Evolutionary conservation across 1,140 invertebrate species (phyloP).

Genomic region (Bombus impatiens): DNA sequence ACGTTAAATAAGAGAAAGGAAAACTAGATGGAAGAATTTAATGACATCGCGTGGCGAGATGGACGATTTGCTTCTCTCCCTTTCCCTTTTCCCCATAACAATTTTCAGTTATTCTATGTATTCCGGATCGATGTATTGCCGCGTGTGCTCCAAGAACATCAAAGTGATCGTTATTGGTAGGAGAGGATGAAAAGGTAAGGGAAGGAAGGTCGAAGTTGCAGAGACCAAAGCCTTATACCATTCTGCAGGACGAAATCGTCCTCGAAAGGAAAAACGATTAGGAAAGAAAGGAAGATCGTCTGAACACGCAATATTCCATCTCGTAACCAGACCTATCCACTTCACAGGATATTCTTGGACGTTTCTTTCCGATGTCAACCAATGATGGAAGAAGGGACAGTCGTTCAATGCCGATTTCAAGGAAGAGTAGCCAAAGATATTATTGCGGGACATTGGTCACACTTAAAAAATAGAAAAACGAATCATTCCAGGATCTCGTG

Average conservation of each 20-base stretch:
- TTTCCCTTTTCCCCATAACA: slow-evolving; percentile 6
- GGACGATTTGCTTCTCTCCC: not conserved
- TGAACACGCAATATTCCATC: slow-evolving; percentile 49
- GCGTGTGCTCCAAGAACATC: slow-evolving; percentile 44
- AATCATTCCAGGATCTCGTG: not conserved
- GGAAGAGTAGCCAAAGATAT: slow-evolving; percentile 5
- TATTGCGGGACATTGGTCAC: slow-evolving; percentile 5
- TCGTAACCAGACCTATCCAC: slow-evolving; percentile 13
- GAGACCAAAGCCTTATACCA: slow-evolving; percentile 27
- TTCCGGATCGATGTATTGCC: slow-evolving; percentile 38
- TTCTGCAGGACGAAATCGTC: slow-evolving; percentile 51
- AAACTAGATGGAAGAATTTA: not conserved
- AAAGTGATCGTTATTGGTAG: slow-evolving; percentile 42
- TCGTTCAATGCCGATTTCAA: not conserved
- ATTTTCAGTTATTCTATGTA: slow-evolving; percentile 56
- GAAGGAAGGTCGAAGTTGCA: slow-evolving; percentile 1
- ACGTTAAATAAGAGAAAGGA: too few species aligned
- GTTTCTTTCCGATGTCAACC: slow-evolving; percentile 24
- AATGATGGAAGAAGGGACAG: slow-evolving; percentile 2
- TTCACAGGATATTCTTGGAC: slow-evolving; percentile 4
- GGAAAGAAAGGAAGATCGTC: slow-evolving; percentile 26
- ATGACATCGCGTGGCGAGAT: slow-evolving; percentile 14
- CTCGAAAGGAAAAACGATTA: slow-evolving; percentile 50
- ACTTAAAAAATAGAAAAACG: not conserved
- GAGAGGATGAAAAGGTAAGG: not conserved